Evolutionary conservation across 1,140 invertebrate species (phyloP).

Genomic region (Lanistes nyassanus): DNA sequence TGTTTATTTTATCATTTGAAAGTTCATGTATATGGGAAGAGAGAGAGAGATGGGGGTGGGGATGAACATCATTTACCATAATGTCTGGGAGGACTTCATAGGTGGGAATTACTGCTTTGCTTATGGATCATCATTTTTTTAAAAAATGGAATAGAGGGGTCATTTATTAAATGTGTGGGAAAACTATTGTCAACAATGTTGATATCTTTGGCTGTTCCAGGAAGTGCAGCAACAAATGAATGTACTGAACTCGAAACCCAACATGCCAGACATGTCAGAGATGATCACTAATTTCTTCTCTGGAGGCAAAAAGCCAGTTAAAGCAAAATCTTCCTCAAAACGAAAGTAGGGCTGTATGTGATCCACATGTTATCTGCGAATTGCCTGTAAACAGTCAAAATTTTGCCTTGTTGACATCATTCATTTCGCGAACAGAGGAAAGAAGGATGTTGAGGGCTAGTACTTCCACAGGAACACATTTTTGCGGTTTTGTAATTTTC

Average conservation of each 20-base stretch:
- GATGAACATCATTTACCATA: neutral
- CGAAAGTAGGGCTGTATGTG: conserved; percentile 18
- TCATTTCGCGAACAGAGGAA: too few relatives aligned
- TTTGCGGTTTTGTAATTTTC: too few relatives aligned
- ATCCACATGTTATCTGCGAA: too few relatives aligned
- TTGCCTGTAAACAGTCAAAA: too few relatives aligned
- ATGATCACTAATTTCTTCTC: conserved; percentile 46
- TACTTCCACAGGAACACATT: too few relatives aligned
- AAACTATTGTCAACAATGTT: neutral
- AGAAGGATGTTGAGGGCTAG: too few relatives aligned
- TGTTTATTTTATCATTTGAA: neutral
- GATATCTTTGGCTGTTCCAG: conserved; percentile 34
- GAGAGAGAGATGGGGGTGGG: neutral
- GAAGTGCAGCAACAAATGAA: conserved; percentile 66
- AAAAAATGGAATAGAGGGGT: neutral
- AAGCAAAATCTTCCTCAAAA: conserved; percentile 31
- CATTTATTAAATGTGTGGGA: neutral
- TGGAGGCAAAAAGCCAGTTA: conserved; percentile 39
- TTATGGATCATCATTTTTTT: too few relatives aligned
- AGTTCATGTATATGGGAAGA: neutral
- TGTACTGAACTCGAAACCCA: conserved; percentile 59
- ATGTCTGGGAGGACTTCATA: neutral
- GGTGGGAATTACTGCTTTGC: neutral
- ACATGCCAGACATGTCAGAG: conserved; percentile 63
- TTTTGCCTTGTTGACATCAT: too few relatives aligned